Percentiles rank a stretch among this genome's conserved stretches.
phyloP scores from a whole-genome alignment of 2,113 vertebrate species.

The Hippopotamus amphibius region DNA sequence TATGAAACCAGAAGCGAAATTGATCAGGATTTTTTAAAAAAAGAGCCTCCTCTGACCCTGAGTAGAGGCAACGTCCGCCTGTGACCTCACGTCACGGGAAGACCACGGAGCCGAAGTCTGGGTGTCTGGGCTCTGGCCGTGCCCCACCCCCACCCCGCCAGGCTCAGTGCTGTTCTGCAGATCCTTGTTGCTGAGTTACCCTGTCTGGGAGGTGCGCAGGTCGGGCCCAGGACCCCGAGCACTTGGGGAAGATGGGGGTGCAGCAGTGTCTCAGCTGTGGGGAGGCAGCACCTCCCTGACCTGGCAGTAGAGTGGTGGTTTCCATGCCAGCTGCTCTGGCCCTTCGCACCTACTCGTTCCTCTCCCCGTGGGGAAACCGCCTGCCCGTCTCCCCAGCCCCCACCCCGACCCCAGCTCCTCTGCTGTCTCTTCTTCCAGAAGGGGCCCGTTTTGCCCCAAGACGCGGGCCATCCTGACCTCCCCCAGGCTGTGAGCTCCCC shows the following conservation, averaged over 20 bases:
- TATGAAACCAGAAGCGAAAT: background rate
- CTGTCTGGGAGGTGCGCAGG: background rate
- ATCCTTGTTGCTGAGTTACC: too few species aligned
- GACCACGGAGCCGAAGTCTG: accelerated
- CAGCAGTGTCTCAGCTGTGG: accelerated
- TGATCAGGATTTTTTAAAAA: accelerated
- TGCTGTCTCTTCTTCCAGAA: background rate
- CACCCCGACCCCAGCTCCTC: background rate
- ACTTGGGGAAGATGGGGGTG: background rate
- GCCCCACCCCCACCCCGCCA: accelerated
- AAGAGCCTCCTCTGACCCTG: background rate
- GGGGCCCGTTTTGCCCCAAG: background rate
- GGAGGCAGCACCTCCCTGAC: background rate
- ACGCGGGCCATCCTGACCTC: background rate
- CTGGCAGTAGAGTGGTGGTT: background rate
- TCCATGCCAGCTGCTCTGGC: background rate
- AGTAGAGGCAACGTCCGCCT: accelerated
- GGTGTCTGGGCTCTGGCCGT: accelerated
- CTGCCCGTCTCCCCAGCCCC: accelerated
- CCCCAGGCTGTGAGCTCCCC: background rate
- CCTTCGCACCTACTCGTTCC: background rate
- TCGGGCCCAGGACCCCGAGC: background rate
- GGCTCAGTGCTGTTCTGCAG: accelerated
- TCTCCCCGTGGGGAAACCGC: background rate
- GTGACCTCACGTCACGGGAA: background rate